A percentile compares a stretch with the other conserved stretches of the same genome.
Evolutionary conservation across 2,113 vertebrate genomes (phyloP).

Genomic region (Mystacornis crossleyi): DNA sequence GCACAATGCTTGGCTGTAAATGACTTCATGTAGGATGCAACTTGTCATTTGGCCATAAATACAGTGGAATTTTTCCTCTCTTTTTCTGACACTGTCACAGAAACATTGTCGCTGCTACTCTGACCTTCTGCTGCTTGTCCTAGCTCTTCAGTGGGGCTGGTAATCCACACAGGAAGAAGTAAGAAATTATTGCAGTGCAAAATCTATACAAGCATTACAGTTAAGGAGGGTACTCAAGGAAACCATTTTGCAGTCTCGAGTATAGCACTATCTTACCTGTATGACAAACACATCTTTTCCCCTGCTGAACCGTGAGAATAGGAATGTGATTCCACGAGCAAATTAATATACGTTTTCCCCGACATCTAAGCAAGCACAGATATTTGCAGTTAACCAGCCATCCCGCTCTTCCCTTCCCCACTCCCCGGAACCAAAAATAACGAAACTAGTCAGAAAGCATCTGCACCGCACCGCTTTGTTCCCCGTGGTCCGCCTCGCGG

Average conservation of each 20-base stretch:
- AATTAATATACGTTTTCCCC: background rate
- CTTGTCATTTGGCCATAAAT: conserved; percentile 15
- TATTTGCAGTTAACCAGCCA: background rate
- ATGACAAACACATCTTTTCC: background rate
- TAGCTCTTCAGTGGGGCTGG: background rate
- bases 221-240: conserved; percentile 21
- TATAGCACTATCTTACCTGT: conserved; percentile 14
- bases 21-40: background rate
- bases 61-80: background rate
- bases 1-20: background rate
- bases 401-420: background rate
- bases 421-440: background rate
- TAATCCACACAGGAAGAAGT: background rate
- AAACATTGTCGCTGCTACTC: background rate
- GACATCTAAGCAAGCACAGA: background rate
- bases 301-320: background rate
- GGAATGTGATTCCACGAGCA: background rate
- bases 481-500: background rate
- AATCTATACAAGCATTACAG: background rate
- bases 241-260: conserved; percentile 58
- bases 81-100: background rate
- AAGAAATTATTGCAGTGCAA: background rate
- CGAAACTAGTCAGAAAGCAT: background rate
- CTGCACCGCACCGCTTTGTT: conserved; percentile 37
- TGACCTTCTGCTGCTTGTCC: background rate